Base-by-base conservation (phyloP, 2,888 invertebrate species). In the Euspilapteryx auroguttella region DNA sequence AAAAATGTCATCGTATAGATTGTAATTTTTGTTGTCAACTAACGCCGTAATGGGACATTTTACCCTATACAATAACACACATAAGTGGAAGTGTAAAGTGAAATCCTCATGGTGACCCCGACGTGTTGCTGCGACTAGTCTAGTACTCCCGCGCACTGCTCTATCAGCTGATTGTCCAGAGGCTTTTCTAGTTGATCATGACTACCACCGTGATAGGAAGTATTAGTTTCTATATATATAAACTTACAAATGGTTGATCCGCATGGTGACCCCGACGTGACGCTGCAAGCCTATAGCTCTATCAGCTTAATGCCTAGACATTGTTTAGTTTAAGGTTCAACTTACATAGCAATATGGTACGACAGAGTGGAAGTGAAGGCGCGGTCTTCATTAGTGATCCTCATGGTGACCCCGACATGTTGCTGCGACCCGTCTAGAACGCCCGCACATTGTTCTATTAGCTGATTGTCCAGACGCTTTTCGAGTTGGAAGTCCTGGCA, bases 361-460 rank as follows among this genome's bases (percentile, higher is more conserved):
- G 94, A 94, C 14, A 99, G 79, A 0, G 98, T 97, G 1, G 94
- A 87, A 1, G 87, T 91, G 64, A 97, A 99, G 0, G 95, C 89
- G 28, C 99, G 80, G 49, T 93, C 92, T 55, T 92, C 91, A 53
- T 99, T 99, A 32, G 83, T 84, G 41, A 98, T 96, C 30, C 73
- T 77, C 82, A 91, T 83, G 27, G 82, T 78, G 32, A 97, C 81
- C 31, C 85, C 79, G 0, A 90, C 80, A 28, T 79, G 78, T 15
- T 81, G 78, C 36, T 82, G 65, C n/a, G 71, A 65, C 0, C 92
- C 92, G 30, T 86, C 83, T 23, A 96, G 65, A 3, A 96, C 86
- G 25, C 82, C 80, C 32, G 80, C 75, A 10, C 89, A 82, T 39
- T 80, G 78, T 45, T 87, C 85, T 27, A 92, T 84, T 35, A 94